Conservation (phyloP, 1,140 invertebrate genomes). For the Apis dorsata region DNA sequence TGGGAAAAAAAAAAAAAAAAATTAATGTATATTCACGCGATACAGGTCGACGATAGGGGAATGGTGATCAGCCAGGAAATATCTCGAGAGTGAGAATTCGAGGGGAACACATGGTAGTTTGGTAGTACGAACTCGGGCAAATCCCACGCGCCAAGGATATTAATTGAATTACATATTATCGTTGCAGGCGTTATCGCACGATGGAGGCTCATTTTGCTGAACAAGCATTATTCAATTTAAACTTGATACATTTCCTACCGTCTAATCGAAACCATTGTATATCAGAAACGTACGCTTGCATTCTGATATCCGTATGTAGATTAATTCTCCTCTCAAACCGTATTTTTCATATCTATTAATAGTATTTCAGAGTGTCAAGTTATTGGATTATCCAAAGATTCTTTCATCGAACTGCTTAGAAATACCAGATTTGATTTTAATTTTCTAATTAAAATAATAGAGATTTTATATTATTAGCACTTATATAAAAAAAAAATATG, state of each 20-base stretch:
- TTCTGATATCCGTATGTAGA: background rate
- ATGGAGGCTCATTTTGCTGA: constrained; percentile 62
- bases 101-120: constrained; percentile 4
- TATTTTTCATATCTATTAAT: constrained; percentile 24
- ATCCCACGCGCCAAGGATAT: constrained; percentile 45
- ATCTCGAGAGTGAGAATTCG: constrained; percentile 8
- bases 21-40: background rate
- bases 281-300: constrained; percentile 10
- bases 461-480: no score
- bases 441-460: no score
- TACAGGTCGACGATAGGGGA: background rate
- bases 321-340: constrained; percentile 48
- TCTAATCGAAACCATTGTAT: constrained; percentile 53
- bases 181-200: constrained; percentile 63
- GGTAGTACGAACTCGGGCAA: constrained; percentile 49
- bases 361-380: background rate
- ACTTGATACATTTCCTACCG: constrained; percentile 60
- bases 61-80: constrained; percentile 3
- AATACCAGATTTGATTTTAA: no score
- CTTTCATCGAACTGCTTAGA: background rate
- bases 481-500: no score
- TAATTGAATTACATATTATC: constrained; percentile 70
- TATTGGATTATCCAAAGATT: background rate
- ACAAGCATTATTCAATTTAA: constrained; percentile 70
- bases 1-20: background rate